Evolutionary conservation across 2,113 vertebrate genomes (phyloP).

Genomic region (Tragelaphus buxtoni): DNA sequence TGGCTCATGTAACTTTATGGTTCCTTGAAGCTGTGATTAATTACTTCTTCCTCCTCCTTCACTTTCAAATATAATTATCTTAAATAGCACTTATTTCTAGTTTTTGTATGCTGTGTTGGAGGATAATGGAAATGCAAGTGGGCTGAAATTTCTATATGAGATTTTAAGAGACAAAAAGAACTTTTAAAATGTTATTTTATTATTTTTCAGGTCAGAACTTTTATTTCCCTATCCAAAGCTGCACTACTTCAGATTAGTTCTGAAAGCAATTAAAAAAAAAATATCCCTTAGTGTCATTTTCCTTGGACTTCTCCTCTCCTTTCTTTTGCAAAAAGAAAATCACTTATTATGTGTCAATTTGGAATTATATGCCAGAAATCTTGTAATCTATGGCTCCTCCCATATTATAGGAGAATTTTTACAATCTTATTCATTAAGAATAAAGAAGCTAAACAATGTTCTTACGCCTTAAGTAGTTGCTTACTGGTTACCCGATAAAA

Average conservation of each 20-base stretch:
- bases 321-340: not conserved
- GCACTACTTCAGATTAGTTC: not conserved
- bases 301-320: not conserved
- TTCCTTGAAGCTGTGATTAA: conserved; percentile 41
- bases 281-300: not conserved
- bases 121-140: conserved; percentile 30
- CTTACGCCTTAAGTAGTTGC: not conserved
- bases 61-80: conserved; percentile 54
- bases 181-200: not conserved
- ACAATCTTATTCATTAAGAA: not conserved
- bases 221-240: not conserved
- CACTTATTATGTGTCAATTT: not conserved
- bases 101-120: conserved; percentile 39
- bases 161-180: conserved; percentile 27
- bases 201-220: conserved; percentile 5
- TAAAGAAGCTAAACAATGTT: not conserved
- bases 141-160: conserved; percentile 27
- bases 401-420: not conserved
- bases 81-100: conserved; percentile 45
- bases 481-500: not conserved
- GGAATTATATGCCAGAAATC: not conserved
- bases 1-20: not conserved
- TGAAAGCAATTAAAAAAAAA: conserved; percentile 4
- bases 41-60: conserved; percentile 24
- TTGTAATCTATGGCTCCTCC: not conserved